Evolutionary conservation across 2,888 invertebrate genomes (phyloP), one percentile per base, ranked within the genome.

Genomic region (Euplexia lucipara): DNA sequence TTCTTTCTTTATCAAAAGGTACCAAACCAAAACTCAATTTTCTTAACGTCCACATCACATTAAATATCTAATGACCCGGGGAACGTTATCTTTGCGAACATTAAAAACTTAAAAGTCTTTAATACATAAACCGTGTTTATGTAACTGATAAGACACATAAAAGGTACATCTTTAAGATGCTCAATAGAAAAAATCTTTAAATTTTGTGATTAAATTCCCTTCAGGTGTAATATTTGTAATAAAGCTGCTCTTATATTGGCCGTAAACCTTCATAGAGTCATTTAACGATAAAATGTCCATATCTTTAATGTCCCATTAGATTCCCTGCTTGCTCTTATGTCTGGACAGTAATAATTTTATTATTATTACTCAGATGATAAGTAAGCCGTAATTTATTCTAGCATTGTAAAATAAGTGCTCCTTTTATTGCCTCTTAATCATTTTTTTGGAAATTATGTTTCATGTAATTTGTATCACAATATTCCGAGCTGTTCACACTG

Each of bases 251-350:
- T 83, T 83, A 82, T 83, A 86, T 83, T 82, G 84, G 81, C 82
- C 87, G 82, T 93, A 90, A 92, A 91, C 85, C 78, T 83, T 82
- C 69, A 71, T 71, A 83, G 83, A 81, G 82, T 82, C 86, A 83
- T 91, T 90, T 86, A 88, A 86, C 85, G 87, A 85, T 84, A 79
- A 85, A 89, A 86, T 81, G 85, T 83, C 86, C 88, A 88, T 89
- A 90, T 88, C 79, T 92, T 92, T 92, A 90, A 92, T 90, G 90
- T 85, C 79, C 90, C 85, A 89, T 93, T 89, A 90, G 80, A 85
- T 84, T 77, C 78, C 75, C 73, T 85, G 75, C 85, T 88, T 86
- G 83, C 86, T 73, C 83, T 88, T 88, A 87, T 74, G 79, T 83
- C 78, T 84, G 84, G 83, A 82, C 84, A 85, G 70, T 87, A 86